Evolutionary conservation across 1,140 invertebrate species (phyloP), one percentile per base, ranked within the genome.

Genomic region (Drosophila parabipectinata): DNA sequence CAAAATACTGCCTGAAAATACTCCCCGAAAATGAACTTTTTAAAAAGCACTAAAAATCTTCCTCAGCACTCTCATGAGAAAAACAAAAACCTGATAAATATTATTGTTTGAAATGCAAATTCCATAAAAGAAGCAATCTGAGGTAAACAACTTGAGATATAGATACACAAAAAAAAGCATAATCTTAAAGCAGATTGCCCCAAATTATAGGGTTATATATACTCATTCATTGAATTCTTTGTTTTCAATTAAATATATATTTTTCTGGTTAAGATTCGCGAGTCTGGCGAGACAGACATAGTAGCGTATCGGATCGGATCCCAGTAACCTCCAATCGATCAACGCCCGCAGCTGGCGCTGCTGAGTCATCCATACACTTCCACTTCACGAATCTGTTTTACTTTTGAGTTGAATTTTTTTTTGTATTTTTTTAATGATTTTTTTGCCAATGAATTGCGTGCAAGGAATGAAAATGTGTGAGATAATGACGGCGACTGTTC

Each of bases 381-480:
- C 44, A 50, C 54, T 47, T 21, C 32, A 24, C 51, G 68, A 69
- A 68, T 69, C 66, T 57, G 63, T 52, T 64, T 64, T 34, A 64
- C 34, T 67, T 52, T 66, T 41, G 18, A n/a, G 15, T 21, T 51
- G 3, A 14, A 15, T 47, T 58, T 37, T 50, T 47, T 57, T 37
- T 50, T 47, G 32, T 44, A 24, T n/a, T n/a, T 55, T 21, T 62
- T 21, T 21, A 21, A 21, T 21, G 21, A 28, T 28, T 28, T 56
- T 66, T 53, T 66, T 44, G 48, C 37, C 37, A 18, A 47, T 64
- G 63, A 47, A 66, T 68, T 68, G 66, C 66, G 66, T 69, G 66
- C 66, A 37, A 30, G 66, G 66, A 67, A 69, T 69, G 66, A 69
- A 69, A 69, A 71, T 71, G 67, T 69, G 44, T 69, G 67, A 69